These are phyloP conservation scores for Fistularia tabacaria DNA, from an alignment of 2,797 vertebrate species.

Conservation along the genomic window DNA sequence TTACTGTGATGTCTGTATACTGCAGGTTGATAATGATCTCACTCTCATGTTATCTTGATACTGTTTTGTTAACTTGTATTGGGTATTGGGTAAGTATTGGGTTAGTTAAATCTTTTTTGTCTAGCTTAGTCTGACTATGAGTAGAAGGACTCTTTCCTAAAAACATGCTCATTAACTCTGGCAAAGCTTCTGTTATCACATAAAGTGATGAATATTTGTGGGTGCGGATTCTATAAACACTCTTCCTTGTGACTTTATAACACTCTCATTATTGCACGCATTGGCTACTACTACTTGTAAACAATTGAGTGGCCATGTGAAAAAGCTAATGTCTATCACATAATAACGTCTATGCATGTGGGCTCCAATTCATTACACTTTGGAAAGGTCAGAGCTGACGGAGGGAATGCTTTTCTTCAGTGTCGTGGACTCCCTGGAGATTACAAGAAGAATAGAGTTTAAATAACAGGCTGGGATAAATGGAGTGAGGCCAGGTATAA, in stretches of 20 bases:
- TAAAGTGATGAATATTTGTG: slow-evolving; percentile 1
- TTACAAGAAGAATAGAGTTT: slow-evolving; percentile 54
- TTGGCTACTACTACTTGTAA: slow-evolving; percentile 34
- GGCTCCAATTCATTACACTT: slow-evolving; percentile 23
- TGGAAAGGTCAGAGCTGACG: slow-evolving; percentile 61
- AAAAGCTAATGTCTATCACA: slow-evolving; percentile 18
- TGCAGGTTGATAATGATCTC: no score
- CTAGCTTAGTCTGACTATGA: slow-evolving; percentile 1
- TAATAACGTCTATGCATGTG: slow-evolving; percentile 20
- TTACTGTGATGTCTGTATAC: no score
- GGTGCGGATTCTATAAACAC: slow-evolving; percentile 20
- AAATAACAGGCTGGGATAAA: slow-evolving; percentile 45
- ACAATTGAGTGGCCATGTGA: slow-evolving; percentile 22
- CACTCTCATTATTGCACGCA: slow-evolving; percentile 34
- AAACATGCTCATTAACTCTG: slow-evolving; percentile 15
- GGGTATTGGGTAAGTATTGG: no score
- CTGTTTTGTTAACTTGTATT: no score
- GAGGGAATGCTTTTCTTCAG: slow-evolving; percentile 33
- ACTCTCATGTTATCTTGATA: no score
- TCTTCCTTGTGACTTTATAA: slow-evolving; percentile 26
- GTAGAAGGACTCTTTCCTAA: slow-evolving; percentile 26
- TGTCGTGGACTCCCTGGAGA: slow-evolving; percentile 27
- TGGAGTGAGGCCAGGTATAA: slow-evolving; percentile 22
- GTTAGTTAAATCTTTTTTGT: slow-evolving; percentile 12
- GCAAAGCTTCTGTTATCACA: slow-evolving; percentile 15